Percentiles rank a stretch among this genome's conserved stretches.
Evolutionary conservation across 2,797 vertebrate genomes (phyloP).

Genomic region (Cyclopterus lumpus): DNA sequence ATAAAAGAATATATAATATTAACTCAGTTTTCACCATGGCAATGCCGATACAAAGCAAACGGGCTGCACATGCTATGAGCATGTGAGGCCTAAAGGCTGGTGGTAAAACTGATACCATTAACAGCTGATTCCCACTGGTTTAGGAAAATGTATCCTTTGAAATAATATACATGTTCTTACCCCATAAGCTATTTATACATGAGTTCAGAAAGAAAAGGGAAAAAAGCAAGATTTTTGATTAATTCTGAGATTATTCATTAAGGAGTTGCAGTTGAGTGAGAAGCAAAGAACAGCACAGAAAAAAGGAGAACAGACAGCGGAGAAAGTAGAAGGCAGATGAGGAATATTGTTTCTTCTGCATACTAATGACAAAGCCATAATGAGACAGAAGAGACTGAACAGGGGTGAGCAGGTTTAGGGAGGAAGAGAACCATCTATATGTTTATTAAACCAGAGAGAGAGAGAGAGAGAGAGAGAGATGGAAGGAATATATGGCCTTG

Average conservation of each 20-base stretch:
- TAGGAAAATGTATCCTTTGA: background rate
- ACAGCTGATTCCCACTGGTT: background rate
- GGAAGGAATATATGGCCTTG: constrained; percentile 60
- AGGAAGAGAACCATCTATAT: constrained; percentile 27
- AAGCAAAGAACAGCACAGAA: constrained; percentile 1
- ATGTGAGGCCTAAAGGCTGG: too few relatives aligned
- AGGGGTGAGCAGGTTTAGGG: constrained; percentile 46
- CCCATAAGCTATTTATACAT: constrained; percentile 2
- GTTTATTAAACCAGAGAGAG: constrained; percentile 35
- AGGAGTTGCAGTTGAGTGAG: constrained; percentile 10
- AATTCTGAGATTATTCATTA: constrained; percentile 22
- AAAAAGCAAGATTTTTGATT: background rate
- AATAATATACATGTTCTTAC: background rate
- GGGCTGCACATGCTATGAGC: too few relatives aligned
- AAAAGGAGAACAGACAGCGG: constrained; percentile 1
- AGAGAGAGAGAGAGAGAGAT: constrained; percentile 5
- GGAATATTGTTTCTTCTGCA: constrained; percentile 60
- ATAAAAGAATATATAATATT: too few relatives aligned
- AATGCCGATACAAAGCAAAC: too few relatives aligned
- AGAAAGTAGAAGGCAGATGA: constrained; percentile 49
- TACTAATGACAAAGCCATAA: constrained; percentile 55
- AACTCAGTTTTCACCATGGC: too few relatives aligned
- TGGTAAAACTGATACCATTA: background rate
- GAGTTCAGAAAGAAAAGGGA: background rate
- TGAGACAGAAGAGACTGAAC: constrained; percentile 29